phyloP scores from a whole-genome alignment of 2,113 vertebrate genomes.

The Neolamprologus sp. region DNA sequence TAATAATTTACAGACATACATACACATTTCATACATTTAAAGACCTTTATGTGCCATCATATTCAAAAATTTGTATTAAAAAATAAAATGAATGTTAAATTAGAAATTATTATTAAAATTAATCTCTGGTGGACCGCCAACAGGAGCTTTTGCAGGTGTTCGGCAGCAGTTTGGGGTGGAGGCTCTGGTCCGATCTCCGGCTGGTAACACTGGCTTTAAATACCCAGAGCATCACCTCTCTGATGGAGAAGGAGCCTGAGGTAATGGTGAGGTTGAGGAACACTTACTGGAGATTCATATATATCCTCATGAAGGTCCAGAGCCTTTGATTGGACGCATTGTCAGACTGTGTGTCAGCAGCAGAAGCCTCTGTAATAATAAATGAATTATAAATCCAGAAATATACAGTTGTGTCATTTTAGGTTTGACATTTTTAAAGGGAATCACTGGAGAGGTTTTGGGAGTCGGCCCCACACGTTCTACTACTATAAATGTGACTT shows the following conservation, averaged over 20 bases:
- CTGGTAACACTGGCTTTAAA: not conserved
- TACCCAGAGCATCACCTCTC: not conserved
- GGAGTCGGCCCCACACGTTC: rapidly evolving
- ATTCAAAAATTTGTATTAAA: not conserved
- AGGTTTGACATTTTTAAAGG: not conserved
- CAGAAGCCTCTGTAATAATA: not conserved
- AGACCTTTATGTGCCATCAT: not conserved
- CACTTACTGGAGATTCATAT: not conserved
- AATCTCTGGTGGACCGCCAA: rapidly evolving
- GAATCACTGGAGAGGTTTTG: not conserved
- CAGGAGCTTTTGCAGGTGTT: not conserved
- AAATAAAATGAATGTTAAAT: not conserved
- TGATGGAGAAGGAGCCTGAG: not conserved
- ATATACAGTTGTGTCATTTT: not conserved
- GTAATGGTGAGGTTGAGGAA: not conserved
- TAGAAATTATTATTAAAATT: not conserved
- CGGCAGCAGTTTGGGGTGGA: not conserved
- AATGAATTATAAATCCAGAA: not conserved
- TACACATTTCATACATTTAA: not conserved
- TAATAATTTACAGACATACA: not conserved
- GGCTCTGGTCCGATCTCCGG: not conserved
- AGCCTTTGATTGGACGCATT: not conserved
- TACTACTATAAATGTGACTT: not conserved
- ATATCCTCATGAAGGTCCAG: rapidly evolving
- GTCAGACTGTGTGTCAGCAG: rapidly evolving